Percentiles rank a stretch among this genome's conserved stretches.
Evolutionary conservation across 2,797 vertebrate species (phyloP).

Genomic region (Tamandua tetradactyla): DNA sequence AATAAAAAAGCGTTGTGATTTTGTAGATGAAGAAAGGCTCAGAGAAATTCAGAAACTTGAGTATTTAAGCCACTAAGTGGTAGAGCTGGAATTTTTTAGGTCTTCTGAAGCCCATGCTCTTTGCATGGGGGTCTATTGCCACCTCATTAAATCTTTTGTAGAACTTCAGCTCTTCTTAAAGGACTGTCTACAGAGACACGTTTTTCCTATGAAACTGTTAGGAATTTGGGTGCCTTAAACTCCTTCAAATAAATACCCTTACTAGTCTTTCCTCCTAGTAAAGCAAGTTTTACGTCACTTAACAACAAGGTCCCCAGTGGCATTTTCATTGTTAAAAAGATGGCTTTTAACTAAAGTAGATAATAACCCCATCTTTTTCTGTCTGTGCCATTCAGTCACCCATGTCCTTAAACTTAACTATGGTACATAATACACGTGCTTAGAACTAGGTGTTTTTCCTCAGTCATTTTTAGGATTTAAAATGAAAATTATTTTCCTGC

Average conservation of each 20-base stretch:
- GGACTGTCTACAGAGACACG: slow-evolving; percentile 21
- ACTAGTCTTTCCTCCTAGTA: slow-evolving; percentile 11
- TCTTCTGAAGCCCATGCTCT: slow-evolving; percentile 39
- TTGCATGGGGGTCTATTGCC: background rate
- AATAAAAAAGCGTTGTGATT: too few species aligned
- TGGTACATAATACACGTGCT: slow-evolving; percentile 68
- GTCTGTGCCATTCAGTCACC: slow-evolving; percentile 79
- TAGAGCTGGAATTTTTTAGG: background rate
- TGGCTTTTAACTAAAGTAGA: slow-evolving; percentile 63
- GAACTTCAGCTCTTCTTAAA: slow-evolving; percentile 31
- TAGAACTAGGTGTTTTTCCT: slow-evolving; percentile 64
- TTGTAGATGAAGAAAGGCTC: slow-evolving; percentile 52
- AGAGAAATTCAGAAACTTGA: slow-evolving; percentile 32
- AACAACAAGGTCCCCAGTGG: slow-evolving; percentile 34
- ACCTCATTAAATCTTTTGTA: slow-evolving; percentile 50
- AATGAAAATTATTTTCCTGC: slow-evolving; percentile 53
- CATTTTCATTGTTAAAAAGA: slow-evolving; percentile 67
- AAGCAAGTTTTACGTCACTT: slow-evolving; percentile 42
- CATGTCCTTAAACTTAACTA: slow-evolving; percentile 80
- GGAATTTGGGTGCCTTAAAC: slow-evolving; percentile 24
- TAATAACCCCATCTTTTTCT: slow-evolving; percentile 63
- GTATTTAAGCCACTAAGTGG: background rate
- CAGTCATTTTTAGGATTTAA: slow-evolving; percentile 57
- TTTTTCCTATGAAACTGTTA: slow-evolving; percentile 56
- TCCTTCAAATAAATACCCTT: background rate